These are phyloP conservation scores for Rostratula benghalensis DNA, from an alignment of 2,113 vertebrate species.

Conservation along the genomic window DNA sequence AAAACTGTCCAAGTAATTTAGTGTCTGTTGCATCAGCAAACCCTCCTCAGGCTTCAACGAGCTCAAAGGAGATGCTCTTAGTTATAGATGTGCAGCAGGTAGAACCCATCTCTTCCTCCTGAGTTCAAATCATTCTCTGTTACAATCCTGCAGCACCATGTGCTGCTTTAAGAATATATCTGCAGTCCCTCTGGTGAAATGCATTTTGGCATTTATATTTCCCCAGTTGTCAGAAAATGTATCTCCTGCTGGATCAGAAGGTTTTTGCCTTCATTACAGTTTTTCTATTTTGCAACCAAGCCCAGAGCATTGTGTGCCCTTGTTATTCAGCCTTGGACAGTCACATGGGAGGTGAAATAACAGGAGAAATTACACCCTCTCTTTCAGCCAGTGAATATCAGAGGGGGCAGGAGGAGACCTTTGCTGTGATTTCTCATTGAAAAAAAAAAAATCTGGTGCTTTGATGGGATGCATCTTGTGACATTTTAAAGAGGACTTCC, in stretches of 20 bases:
- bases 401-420: background rate
- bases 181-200: background rate
- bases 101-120: background rate
- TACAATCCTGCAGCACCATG: background rate
- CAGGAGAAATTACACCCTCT: background rate
- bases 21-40: background rate
- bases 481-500: background rate
- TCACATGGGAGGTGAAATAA: background rate
- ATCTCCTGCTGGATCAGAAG: background rate
- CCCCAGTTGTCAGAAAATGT: background rate
- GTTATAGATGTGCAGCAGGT: background rate
- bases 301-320: background rate
- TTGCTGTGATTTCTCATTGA: background rate
- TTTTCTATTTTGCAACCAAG: background rate
- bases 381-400: background rate
- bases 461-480: background rate
- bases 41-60: background rate
- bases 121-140: background rate
- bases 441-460: background rate
- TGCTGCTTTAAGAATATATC: background rate
- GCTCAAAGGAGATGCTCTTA: background rate
- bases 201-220: background rate
- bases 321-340: background rate
- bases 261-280: background rate
- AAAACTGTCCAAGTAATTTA: background rate